Conservation (phyloP, 2,113 vertebrate species). For the Pachyramphus minor region DNA sequence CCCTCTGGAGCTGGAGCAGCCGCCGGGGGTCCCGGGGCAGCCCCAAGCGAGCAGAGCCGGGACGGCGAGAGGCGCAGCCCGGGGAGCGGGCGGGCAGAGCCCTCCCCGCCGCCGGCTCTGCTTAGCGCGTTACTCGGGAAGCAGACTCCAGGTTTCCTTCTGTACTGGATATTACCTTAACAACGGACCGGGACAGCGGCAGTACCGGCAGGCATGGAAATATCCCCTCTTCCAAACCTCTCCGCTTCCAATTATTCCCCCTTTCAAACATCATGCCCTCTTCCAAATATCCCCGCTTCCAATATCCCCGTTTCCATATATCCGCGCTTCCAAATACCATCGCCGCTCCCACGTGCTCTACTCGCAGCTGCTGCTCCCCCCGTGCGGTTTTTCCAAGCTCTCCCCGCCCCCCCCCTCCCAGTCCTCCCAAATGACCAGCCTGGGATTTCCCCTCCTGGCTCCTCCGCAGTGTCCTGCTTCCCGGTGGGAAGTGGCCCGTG, state of each 20-base stretch:
- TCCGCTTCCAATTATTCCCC: not conserved
- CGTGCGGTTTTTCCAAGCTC: not conserved
- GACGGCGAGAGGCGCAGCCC: not conserved
- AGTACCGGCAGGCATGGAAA: not conserved
- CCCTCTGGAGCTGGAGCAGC: not conserved
- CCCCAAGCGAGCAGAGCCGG: not conserved
- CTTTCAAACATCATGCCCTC: not conserved
- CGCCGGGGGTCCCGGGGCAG: not conserved
- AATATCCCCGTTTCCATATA: not conserved
- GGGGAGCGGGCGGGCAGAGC: not conserved
- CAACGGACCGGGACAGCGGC: not conserved
- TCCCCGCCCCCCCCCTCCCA: too few species aligned
- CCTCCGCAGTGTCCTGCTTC: not conserved
- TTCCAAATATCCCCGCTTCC: not conserved
- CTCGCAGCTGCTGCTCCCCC: not conserved
- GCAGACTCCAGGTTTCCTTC: not conserved
- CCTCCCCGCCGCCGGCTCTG: not conserved
- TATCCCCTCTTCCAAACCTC: not conserved
- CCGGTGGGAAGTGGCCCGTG: fast-evolving
- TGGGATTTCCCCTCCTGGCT: not conserved
- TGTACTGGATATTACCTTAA: not conserved
- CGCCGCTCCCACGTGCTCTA: not conserved
- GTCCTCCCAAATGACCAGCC: not conserved
- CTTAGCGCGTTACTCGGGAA: not conserved
- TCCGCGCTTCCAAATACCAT: not conserved